Evolutionary conservation across 2,888 invertebrate genomes (phyloP).

Genomic region (Pheosia tremula): DNA sequence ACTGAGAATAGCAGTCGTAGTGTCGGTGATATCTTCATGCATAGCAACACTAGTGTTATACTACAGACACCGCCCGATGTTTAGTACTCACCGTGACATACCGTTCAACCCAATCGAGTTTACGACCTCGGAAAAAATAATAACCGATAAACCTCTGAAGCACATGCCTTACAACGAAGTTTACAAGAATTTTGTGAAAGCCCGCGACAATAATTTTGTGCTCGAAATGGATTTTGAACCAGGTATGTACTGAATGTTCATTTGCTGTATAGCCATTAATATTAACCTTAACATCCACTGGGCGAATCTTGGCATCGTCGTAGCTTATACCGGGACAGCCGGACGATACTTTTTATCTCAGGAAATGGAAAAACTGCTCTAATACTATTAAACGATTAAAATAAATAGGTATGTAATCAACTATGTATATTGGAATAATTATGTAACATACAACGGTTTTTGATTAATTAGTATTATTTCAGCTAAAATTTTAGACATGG

Average conservation of each 20-base stretch:
- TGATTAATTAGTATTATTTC: slow-evolving; percentile 30
- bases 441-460: no score
- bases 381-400: no score
- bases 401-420: no score
- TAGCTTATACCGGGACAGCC: no score
- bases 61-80: slow-evolving; percentile 46
- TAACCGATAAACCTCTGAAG: slow-evolving; percentile 44
- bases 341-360: no score
- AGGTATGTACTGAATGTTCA: slow-evolving; percentile 34
- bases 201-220: slow-evolving; percentile 36
- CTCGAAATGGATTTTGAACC: slow-evolving; percentile 45
- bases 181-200: slow-evolving; percentile 23
- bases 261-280: not conserved
- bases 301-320: no score
- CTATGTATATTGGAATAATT: no score
- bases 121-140: slow-evolving; percentile 15
- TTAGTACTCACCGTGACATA: slow-evolving; percentile 13
- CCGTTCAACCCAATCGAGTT: slow-evolving; percentile 2
- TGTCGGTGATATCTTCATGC: slow-evolving; percentile 38
- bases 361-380: no score
- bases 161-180: slow-evolving; percentile 53
- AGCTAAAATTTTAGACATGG: slow-evolving; percentile 59
- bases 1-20: slow-evolving; percentile 44
- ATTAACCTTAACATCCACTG: slow-evolving; percentile 8
- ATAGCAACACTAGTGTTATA: slow-evolving; percentile 51